Conservation (phyloP, 1,140 invertebrate genomes). For the Neuroterus valhalla region DNA sequence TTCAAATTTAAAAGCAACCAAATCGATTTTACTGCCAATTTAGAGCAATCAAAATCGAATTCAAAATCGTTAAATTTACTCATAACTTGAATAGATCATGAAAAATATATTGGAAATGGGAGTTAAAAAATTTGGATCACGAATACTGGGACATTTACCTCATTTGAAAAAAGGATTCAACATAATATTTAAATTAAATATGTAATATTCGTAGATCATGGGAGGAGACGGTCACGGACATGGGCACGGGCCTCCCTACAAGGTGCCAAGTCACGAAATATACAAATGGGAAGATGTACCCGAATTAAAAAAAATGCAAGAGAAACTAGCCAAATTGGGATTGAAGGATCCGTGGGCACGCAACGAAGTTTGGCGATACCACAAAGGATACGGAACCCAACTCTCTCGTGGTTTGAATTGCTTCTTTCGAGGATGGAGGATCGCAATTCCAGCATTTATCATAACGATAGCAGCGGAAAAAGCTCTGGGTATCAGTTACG, state of each 20-base stretch:
- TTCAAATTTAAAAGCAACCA: no score
- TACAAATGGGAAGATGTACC: slow-evolving; percentile 84
- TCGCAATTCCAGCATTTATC: slow-evolving; percentile 79
- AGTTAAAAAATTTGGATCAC: no score
- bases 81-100: no score
- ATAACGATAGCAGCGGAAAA: slow-evolving; percentile 79
- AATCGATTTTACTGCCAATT: no score
- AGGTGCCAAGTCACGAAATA: slow-evolving; percentile 81
- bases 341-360: slow-evolving; percentile 90
- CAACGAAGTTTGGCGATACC: slow-evolving; percentile 88
- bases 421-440: slow-evolving; percentile 78
- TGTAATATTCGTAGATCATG: slow-evolving; percentile 11
- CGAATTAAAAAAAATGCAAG: slow-evolving; percentile 78
- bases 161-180: neutral
- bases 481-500: slow-evolving; percentile 67
- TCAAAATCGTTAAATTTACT: no score
- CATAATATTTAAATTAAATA: neutral
- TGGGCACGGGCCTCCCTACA: slow-evolving; percentile 35
- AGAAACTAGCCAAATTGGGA: slow-evolving; percentile 80
- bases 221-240: slow-evolving; percentile 23
- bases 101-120: no score
- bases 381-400: slow-evolving; percentile 73
- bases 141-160: no score
- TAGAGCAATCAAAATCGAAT: no score
- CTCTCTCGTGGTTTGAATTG: slow-evolving; percentile 58